Evolutionary conservation across 2,888 invertebrate genomes (phyloP).

Genomic region (Metacarcinus magister): DNA sequence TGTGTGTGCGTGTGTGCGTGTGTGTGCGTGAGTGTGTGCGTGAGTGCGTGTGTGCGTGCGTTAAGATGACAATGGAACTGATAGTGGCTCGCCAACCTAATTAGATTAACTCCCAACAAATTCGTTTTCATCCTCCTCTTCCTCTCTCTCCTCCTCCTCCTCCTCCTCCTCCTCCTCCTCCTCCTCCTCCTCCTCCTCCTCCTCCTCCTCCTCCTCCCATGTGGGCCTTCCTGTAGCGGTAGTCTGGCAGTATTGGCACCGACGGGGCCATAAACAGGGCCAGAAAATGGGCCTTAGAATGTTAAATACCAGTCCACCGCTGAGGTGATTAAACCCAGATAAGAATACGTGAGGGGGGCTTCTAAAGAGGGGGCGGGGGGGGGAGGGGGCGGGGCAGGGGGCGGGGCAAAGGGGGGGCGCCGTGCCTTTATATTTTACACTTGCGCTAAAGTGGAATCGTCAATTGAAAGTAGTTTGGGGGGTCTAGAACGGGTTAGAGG

Average conservation of each 20-base stretch:
- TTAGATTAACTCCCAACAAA: constrained; percentile 20
- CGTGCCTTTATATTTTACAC: background rate
- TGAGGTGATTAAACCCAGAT: constrained; percentile 73
- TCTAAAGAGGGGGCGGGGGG: constrained; percentile 14
- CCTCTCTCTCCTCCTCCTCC: background rate
- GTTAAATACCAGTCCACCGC: constrained; percentile 75
- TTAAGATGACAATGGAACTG: background rate
- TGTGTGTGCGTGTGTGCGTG: no score
- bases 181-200: background rate
- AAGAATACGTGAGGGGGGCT: constrained; percentile 68
- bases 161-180: constrained; percentile 3
- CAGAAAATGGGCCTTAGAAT: constrained; percentile 71
- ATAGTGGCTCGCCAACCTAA: background rate
- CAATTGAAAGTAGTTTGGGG: background rate
- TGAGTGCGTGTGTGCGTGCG: no score
- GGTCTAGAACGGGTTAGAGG: no score
- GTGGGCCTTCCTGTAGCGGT: background rate
- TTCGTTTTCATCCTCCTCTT: background rate
- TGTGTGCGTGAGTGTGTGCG: no score
- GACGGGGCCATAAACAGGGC: constrained; percentile 72
- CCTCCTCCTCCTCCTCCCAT: constrained; percentile 1
- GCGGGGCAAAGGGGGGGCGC: no score
- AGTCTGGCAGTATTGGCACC: constrained; percentile 69
- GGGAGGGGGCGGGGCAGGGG: no score
- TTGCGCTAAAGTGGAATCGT: background rate